These are phyloP conservation scores for Sphecodes monilicornis DNA, from an alignment of 2,888 invertebrate genomes.

Conservation along the genomic window DNA sequence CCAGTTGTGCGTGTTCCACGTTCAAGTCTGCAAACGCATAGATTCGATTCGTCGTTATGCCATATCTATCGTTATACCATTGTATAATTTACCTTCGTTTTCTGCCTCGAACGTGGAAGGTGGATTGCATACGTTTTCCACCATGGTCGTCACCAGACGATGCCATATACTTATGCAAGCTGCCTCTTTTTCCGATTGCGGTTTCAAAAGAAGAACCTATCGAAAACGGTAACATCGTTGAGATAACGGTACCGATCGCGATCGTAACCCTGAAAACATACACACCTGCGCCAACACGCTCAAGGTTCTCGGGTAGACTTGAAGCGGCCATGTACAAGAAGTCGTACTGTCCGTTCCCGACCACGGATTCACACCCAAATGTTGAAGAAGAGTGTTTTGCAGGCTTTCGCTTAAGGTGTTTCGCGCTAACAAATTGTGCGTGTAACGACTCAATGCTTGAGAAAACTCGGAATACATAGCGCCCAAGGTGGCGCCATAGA, in stretches of 20 bases:
- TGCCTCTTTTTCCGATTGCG: constrained; percentile 94
- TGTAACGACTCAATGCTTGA: constrained; percentile 91
- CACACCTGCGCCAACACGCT: constrained; percentile 93
- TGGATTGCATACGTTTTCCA: constrained; percentile 92
- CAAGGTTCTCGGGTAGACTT: constrained; percentile 91
- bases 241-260: background rate
- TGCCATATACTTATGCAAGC: constrained; percentile 97
- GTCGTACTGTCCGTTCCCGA: constrained; percentile 86
- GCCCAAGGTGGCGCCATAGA: constrained; percentile 90
- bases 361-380: constrained; percentile 91
- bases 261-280: background rate
- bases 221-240: background rate
- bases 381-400: constrained; percentile 90
- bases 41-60: background rate
- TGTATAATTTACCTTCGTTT: constrained; percentile 87
- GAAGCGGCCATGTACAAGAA: constrained; percentile 89
- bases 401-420: constrained; percentile 88
- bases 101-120: constrained; percentile 89
- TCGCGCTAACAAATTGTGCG: constrained; percentile 91
- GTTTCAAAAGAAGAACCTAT: constrained; percentile 90
- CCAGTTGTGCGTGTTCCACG: constrained; percentile 97
- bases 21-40: constrained; percentile 90
- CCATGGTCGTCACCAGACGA: constrained; percentile 94
- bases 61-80: background rate
- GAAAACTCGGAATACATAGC: constrained; percentile 91